These are phyloP conservation scores for Mungos mungo DNA, from an alignment of 2,113 vertebrate species.

Conservation along the genomic window DNA sequence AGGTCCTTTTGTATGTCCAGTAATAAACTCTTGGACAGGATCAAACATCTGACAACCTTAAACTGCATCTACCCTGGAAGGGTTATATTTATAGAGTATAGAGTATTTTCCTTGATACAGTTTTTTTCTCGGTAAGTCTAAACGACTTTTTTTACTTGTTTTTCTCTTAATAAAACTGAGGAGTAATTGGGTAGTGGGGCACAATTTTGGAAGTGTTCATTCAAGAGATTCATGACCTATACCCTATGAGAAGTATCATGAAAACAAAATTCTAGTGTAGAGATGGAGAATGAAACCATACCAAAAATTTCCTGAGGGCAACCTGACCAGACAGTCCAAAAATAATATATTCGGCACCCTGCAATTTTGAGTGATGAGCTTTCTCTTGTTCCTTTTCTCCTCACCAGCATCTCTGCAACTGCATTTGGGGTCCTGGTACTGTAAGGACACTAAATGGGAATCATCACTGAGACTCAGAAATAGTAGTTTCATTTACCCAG, in stretches of 20 bases:
- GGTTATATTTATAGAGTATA: background rate
- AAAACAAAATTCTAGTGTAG: background rate
- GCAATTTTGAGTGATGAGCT: background rate
- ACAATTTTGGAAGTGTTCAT: background rate
- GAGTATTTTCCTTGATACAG: background rate
- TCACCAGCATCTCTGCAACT: background rate
- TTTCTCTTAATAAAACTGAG: slow-evolving; percentile 6
- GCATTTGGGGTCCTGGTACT: background rate
- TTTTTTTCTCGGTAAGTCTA: background rate
- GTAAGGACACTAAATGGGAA: background rate
- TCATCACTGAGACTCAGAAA: background rate
- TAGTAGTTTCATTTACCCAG: background rate
- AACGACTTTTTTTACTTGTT: background rate
- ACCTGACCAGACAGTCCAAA: background rate
- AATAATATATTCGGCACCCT: background rate
- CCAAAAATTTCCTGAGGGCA: background rate
- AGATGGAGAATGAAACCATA: background rate
- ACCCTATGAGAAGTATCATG: background rate
- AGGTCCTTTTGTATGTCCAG: background rate
- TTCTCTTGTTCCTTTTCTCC: background rate
- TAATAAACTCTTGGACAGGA: background rate
- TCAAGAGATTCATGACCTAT: background rate
- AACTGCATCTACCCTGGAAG: background rate
- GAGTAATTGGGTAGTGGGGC: background rate
- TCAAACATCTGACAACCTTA: background rate